Base-by-base conservation (phyloP, 2,113 vertebrate genomes). In the Rhinolophus sinicus region DNA sequence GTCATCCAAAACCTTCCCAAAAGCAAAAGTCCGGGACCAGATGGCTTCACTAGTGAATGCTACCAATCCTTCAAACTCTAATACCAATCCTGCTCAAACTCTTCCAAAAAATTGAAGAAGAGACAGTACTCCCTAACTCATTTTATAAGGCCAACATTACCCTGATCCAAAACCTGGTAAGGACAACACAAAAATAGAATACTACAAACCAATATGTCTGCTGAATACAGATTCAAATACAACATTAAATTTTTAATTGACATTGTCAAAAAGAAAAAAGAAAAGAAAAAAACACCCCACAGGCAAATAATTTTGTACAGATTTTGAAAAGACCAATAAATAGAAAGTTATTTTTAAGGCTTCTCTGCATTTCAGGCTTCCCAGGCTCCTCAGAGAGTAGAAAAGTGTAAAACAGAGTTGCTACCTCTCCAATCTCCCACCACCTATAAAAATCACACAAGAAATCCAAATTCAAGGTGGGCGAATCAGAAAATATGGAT, bases 211-310 rank as follows among this genome's bases (percentile, higher is more conserved):
- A 44, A 44, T 44, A 44, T 44, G 1, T 44, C 40, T 44, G 40
- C 5, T 44, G 40, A 44, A 7, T 44, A 44, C 40, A 44, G 40
- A 44, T 44, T 4, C 40, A 5, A 95, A 73, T 35, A 77, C 0
- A 89, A 40, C 67, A 97, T 64, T 82, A 91, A 64, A 93, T 94
- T 90, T 94, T 92, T 94, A 70, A 70, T 77, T 83, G 86, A 91
- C 26, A 69, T 94, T 81, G 94, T 82, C 3, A 0, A 24, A 50
- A 47, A n/a, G n/a, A n/a, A n/a, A n/a, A n/a, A n/a, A n/a, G n/a
- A n/a, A n/a, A n/a, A n/a, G n/a, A n/a, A 91, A 75, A 81, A 70
- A 82, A 65, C 16, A 47, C 35, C 13, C 33, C 67, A 81, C 8
- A 47, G 77, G 40, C 54, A 89, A 90, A 82, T 86, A 78, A 93